A percentile compares a stretch with the other conserved stretches of the same genome.
Conservation (phyloP, 1,140 invertebrate genomes). For the Trinorchestia longiramus region DNA sequence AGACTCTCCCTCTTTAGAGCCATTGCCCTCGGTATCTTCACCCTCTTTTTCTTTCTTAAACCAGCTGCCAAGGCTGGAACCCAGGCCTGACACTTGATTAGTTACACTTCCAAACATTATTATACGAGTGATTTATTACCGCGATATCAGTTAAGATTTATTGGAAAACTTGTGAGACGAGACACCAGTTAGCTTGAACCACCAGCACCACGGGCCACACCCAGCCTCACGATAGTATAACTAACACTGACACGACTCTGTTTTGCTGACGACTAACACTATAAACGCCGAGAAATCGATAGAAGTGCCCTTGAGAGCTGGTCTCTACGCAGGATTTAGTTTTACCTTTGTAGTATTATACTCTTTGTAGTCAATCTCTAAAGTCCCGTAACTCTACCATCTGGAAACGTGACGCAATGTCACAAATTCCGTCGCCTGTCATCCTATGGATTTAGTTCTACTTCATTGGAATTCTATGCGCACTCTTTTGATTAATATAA, state of each 20-base stretch:
- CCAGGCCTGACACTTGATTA: conserved; percentile 55
- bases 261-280: conserved; percentile 38
- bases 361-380: neutral
- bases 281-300: conserved; percentile 51
- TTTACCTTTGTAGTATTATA: neutral
- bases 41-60: conserved; percentile 56
- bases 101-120: conserved; percentile 54
- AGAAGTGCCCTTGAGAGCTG: conserved; percentile 9
- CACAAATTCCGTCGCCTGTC: neutral
- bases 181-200: conserved; percentile 10
- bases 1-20: conserved; percentile 10
- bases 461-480: neutral
- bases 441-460: neutral
- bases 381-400: neutral
- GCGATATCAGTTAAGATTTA: neutral
- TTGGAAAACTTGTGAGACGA: neutral
- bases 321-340: neutral
- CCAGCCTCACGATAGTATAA: neutral
- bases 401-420: neutral
- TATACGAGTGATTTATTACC: neutral
- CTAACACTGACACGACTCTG: neutral
- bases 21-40: conserved; percentile 22
- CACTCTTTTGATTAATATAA: neutral
- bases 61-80: conserved; percentile 57
- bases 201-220: neutral